Evolutionary conservation across 2,113 vertebrate genomes (phyloP).

Genomic region (Tiliqua scincoides): DNA sequence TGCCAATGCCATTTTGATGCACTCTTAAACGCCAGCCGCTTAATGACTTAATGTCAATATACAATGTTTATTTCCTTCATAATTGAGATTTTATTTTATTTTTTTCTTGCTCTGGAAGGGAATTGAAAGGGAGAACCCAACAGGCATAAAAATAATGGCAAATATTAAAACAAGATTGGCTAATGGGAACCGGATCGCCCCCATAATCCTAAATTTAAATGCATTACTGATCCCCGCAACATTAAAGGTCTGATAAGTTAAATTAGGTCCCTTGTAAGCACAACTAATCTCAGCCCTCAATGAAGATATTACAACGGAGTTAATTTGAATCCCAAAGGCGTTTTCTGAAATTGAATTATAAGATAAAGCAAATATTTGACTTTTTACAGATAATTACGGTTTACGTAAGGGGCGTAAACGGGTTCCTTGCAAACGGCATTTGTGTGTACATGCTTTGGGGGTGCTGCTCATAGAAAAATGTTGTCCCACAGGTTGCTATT

Average conservation of each 20-base stretch:
- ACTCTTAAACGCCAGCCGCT: conserved; percentile 77
- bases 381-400: conserved; percentile 81
- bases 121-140: conserved; percentile 32
- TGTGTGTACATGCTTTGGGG: conserved; percentile 55
- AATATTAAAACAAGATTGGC: conserved; percentile 80
- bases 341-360: conserved; percentile 84
- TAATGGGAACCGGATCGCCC: conserved; percentile 75
- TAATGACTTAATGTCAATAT: conserved; percentile 84
- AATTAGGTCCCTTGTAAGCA: conserved; percentile 86
- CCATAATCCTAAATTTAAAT: conserved; percentile 84
- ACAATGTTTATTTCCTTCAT: conserved; percentile 84
- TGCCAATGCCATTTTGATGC: conserved; percentile 72
- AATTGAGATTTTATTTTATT: conserved; percentile 77
- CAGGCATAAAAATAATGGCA: conserved; percentile 83
- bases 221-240: conserved; percentile 78
- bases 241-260: conserved; percentile 87
- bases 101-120: conserved; percentile 77
- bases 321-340: conserved; percentile 84
- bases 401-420: conserved; percentile 74
- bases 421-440: conserved; percentile 37
- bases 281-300: conserved; percentile 85
- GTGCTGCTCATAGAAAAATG: not conserved
- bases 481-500: not conserved
- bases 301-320: conserved; percentile 83
- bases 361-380: conserved; percentile 87